Evolutionary conservation across 2,797 vertebrate genomes (phyloP).

Genomic region (Phalloptychus januarius): DNA sequence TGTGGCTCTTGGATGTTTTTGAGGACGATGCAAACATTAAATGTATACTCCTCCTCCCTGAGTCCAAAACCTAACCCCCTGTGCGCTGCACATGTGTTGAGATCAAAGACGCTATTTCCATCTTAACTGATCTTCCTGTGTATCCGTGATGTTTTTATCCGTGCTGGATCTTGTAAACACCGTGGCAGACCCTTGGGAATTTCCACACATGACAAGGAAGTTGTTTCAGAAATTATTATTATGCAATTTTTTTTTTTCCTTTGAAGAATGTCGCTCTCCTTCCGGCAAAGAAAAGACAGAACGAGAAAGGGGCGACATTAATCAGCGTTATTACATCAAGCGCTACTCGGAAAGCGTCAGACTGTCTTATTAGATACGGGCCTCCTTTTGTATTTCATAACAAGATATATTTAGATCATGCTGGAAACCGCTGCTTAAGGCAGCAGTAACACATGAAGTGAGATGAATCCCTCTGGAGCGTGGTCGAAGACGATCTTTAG

Average conservation of each 20-base stretch:
- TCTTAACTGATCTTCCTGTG: conserved; percentile 17
- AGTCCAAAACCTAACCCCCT: conserved; percentile 34
- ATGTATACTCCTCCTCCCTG: conserved; percentile 10
- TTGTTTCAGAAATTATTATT: conserved; percentile 32
- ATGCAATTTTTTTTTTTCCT: conserved; percentile 34
- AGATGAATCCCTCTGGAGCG: conserved; percentile 65
- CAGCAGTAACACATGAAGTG: conserved; percentile 68
- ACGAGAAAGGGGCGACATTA: conserved; percentile 34
- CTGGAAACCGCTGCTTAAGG: conserved; percentile 62
- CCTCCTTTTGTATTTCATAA: conserved; percentile 74
- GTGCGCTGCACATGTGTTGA: not conserved
- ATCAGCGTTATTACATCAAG: conserved; percentile 60
- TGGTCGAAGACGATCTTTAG: conserved; percentile 58
- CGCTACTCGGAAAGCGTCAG: conserved; percentile 54
- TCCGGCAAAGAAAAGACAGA: conserved; percentile 2
- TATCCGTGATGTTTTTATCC: conserved; percentile 22
- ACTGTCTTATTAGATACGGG: conserved; percentile 74
- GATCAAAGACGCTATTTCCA: conserved; percentile 55
- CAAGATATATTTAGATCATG: conserved; percentile 77
- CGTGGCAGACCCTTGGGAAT: conserved; percentile 46
- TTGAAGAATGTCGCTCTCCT: conserved; percentile 44
- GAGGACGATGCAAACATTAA: conserved; percentile 35
- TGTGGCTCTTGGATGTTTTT: conserved; percentile 42
- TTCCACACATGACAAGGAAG: conserved; percentile 31
- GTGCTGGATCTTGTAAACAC: conserved; percentile 36